phyloP scores from a whole-genome alignment of 2,797 vertebrate genomes.

The Poecile montanus region DNA sequence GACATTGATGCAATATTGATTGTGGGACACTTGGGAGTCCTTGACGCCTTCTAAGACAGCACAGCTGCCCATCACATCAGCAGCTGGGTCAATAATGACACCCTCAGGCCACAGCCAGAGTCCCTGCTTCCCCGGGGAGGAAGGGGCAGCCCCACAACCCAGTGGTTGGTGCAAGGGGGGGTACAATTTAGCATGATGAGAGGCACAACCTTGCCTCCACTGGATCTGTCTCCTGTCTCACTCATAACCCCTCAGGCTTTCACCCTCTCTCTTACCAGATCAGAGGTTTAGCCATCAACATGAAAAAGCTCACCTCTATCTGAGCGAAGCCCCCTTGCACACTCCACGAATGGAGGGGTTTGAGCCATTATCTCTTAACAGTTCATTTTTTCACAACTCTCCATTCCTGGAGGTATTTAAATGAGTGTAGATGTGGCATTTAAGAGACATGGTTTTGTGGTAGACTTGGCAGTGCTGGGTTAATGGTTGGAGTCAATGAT shows the following conservation, averaged over 20 bases:
- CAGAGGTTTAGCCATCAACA: background rate
- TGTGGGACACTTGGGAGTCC: background rate
- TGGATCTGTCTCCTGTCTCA: background rate
- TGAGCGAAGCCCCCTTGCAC: background rate
- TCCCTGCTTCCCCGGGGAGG: background rate
- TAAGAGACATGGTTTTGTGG: background rate
- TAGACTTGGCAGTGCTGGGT: background rate
- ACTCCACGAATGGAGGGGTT: background rate
- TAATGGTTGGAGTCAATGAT: background rate
- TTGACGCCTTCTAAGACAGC: background rate
- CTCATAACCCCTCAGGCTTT: background rate
- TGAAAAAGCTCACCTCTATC: background rate
- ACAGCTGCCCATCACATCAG: background rate
- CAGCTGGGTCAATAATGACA: rapidly evolving
- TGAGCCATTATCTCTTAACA: rapidly evolving
- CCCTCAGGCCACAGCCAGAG: background rate
- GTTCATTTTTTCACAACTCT: background rate
- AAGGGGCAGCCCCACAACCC: background rate
- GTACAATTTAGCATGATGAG: background rate
- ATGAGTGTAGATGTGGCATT: background rate
- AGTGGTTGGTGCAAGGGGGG: background rate
- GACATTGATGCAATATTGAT: background rate
- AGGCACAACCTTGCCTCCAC: background rate
- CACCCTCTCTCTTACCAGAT: background rate
- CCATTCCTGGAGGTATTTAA: background rate